Evolutionary conservation across 53 echinoderm and acorn worm species (phyloP).

Genomic region (Apostichopus leukothele): DNA sequence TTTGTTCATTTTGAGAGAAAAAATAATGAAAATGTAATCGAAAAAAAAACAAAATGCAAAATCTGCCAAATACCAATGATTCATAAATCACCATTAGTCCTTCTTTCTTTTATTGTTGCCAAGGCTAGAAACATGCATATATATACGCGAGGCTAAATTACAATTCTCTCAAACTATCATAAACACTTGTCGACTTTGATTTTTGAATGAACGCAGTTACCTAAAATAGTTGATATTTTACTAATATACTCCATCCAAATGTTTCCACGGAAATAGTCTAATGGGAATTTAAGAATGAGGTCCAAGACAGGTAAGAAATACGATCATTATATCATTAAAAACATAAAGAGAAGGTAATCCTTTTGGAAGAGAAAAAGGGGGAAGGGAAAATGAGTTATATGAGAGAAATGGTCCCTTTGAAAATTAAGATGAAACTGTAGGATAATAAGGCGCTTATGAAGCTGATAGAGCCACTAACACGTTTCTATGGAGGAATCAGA

Average conservation of each 20-base stretch:
- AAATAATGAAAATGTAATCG: neutral
- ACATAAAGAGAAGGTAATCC: neutral
- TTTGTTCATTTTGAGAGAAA: no score
- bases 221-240: conserved; percentile 30
- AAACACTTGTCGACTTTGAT: conserved; percentile 26
- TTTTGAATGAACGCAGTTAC: conserved; percentile 14
- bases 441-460: neutral
- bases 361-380: neutral
- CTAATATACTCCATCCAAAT: conserved; percentile 15
- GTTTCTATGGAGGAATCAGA: neutral
- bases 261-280: conserved; percentile 33
- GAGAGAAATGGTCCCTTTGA: neutral
- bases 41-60: neutral
- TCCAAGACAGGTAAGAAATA: neutral
- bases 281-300: conserved; percentile 43
- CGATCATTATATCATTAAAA: conserved; percentile 27
- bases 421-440: neutral
- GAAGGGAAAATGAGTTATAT: neutral
- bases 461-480: neutral
- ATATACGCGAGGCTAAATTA: neutral
- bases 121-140: neutral
- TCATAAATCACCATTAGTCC: neutral
- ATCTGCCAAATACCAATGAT: neutral
- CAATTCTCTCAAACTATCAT: neutral
- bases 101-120: neutral